Base-by-base conservation (phyloP, 2,888 invertebrate genomes). In the Drosophila borealis region DNA sequence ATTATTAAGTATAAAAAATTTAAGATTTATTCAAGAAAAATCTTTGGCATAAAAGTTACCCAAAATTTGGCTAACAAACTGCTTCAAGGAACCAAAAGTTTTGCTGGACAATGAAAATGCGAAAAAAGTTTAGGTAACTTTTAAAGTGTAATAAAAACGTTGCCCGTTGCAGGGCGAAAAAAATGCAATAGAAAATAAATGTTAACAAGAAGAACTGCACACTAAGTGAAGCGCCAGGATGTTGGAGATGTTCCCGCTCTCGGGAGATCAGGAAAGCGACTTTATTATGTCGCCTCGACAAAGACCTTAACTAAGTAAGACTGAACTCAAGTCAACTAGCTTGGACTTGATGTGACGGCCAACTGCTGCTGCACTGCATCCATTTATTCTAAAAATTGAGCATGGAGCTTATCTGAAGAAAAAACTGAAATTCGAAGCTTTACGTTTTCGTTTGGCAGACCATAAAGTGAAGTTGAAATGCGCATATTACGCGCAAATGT, bases 141-240 rank as follows among this genome's bases (percentile, higher is more conserved):
- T 81, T 67, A 51, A 65, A 81, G 54, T 87, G 72, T 62, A 80
- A 64, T 68, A 74, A 78, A 70, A 80, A 66, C 61, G 70, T 71
- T 59, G 71, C 37, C 25, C 17, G 56, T 21, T 34, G 34, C 62
- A 54, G 73, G 59, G 61, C 49, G 29, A 72, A 64, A 70, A 56
- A 64, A 76, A 36, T 17, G 68, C 48, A 63, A 39, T 51, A 62
- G 79, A 71, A 80, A 88, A 83, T 80, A 89, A 89, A 88, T 85
- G 89, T 85, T 85, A 85, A 85, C 88, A 85, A 85, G 85, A 72
- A 73, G 80, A 63, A 81, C 78, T 61, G 50, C n/a, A 46, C 66
- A 69, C 39, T 49, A 72, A 65, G 44, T 46, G 49, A 46, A 61
- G 51, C 57, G 19, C 25, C 45, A 25, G 53, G 25, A 42, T 21